Base-by-base conservation (phyloP, 1,140 invertebrate species). In the Drosophila obscura region DNA sequence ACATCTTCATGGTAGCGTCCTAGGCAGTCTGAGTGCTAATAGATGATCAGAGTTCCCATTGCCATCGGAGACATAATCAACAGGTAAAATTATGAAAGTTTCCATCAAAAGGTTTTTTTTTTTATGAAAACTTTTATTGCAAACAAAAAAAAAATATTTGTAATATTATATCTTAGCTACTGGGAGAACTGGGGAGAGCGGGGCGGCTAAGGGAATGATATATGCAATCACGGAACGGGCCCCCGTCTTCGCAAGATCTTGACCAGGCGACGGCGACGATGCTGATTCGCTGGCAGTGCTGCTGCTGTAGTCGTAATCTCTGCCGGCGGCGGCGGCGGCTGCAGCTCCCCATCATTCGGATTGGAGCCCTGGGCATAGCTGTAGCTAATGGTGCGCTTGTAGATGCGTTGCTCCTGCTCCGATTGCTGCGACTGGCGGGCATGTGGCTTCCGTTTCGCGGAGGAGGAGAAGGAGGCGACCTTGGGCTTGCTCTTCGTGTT, bases 351-450 rank as follows among this genome's bases (percentile, higher is more conserved):
- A 2, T 59, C 26, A 19, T 39, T 31, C 45, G 49, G 45, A 46
- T 55, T 59, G 49, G 59, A 60, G 11, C 44, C 79, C 45, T 80
- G 71, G 11, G 80, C 81, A 19, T 77, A 90, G 51, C 68, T 77
- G 39, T 91, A 85, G 19, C 73, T 80, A n/a, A 80, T 67, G 16
- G 84, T 89, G 15, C 88, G 73, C 63, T 91, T 90, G 53, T 80
- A 83, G 46, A 90, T 85, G 26, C 79, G 74, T 41, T 87, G 72
- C 22, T 87, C 57, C 58, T 77, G 61, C 56, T 73, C 50, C 53
- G 63, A 61, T 39, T 81, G 62, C 59, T 77, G 53, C 0, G 73
- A 76, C 7, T 76, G 49, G 11, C 60, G 46, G 13, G 55, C 50
- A 6, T 46, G 13, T 26, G 56, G 63, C 22, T 48, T 64, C 3